A percentile compares a stretch with the other conserved stretches of the same genome.
Evolutionary conservation across 2,113 vertebrate species (phyloP).

Genomic region (Hemicordylus capensis): DNA sequence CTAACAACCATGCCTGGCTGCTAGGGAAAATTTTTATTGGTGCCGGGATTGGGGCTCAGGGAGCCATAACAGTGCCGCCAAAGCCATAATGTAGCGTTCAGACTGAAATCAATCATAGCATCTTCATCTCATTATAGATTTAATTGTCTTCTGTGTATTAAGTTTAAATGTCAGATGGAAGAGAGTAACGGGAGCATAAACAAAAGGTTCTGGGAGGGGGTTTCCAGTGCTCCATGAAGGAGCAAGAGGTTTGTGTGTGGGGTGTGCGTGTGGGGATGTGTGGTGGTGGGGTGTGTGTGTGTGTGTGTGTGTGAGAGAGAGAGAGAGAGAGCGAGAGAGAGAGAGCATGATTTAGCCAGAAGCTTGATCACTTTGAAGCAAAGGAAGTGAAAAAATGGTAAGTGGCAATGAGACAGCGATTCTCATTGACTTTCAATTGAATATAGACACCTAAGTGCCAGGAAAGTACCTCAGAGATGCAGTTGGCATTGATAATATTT

Average conservation of each 20-base stretch:
- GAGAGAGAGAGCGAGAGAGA: neutral
- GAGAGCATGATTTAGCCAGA: neutral
- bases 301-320: neutral
- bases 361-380: neutral
- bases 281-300: neutral
- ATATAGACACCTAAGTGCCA: neutral
- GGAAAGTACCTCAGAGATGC: neutral
- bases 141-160: slow-evolving; percentile 29
- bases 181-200: slow-evolving; percentile 38
- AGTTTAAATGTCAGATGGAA: slow-evolving; percentile 30
- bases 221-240: neutral
- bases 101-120: slow-evolving; percentile 53
- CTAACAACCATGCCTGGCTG: slow-evolving; percentile 31
- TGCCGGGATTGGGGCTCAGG: slow-evolving; percentile 32
- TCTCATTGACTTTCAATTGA: neutral
- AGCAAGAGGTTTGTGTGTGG: neutral
- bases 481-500: slow-evolving; percentile 12
- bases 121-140: slow-evolving; percentile 55
- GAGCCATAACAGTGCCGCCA: slow-evolving; percentile 47
- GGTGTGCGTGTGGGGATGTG: no score
- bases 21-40: slow-evolving; percentile 13
- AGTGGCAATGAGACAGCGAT: neutral
- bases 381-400: neutral
- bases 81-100: slow-evolving; percentile 39
- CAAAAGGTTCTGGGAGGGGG: slow-evolving; percentile 8